Conservation (phyloP, 2,888 invertebrate species). For the Callinectes sapidus region DNA sequence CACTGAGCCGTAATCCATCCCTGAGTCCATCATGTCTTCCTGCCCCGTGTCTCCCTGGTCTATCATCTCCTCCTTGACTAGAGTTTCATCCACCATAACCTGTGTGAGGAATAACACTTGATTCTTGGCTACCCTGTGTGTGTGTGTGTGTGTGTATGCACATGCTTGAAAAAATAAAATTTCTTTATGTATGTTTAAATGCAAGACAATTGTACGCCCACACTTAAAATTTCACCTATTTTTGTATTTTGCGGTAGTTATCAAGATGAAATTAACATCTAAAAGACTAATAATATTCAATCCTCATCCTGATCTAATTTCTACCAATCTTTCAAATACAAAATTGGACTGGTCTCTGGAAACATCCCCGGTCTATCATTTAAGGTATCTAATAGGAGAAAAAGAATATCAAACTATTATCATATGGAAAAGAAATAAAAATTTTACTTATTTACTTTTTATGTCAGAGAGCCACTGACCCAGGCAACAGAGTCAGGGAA, state of each 20-base stretch:
- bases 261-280: not conserved
- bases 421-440: no score
- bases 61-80: slow-evolving; percentile 70
- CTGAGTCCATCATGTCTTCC: slow-evolving; percentile 60
- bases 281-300: not conserved
- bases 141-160: not conserved
- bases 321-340: no score
- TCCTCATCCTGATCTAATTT: no score
- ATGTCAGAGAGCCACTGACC: no score
- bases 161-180: not conserved
- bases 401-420: no score
- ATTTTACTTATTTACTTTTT: no score
- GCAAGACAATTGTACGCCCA: not conserved
- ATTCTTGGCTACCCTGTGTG: not conserved
- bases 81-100: slow-evolving; percentile 66
- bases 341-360: no score
- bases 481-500: no score
- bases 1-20: slow-evolving; percentile 64
- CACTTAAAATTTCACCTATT: not conserved
- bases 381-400: no score
- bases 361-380: no score
- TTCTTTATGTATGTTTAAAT: not conserved
- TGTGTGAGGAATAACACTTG: not conserved
- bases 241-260: not conserved
- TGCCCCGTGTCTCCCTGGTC: slow-evolving; percentile 43